These are phyloP conservation scores for Hippopotamus amphibius DNA, from an alignment of 2,113 vertebrate genomes.

Conservation along the genomic window DNA sequence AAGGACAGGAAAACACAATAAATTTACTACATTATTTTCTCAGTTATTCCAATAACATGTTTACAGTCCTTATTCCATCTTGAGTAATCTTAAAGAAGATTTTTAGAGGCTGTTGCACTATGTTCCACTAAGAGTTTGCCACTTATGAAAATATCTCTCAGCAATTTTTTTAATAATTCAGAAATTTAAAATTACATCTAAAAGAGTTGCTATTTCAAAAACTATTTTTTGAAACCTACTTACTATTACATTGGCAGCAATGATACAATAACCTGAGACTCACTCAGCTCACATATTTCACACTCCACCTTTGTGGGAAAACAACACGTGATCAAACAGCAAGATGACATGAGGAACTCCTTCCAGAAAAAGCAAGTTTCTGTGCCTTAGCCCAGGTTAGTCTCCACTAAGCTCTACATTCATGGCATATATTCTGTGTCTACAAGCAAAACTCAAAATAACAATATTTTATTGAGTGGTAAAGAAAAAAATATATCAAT, in stretches of 20 bases:
- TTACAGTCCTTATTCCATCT: not conserved
- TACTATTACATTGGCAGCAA: not conserved
- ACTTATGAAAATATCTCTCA: not conserved
- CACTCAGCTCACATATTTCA: not conserved
- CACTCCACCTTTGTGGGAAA: not conserved
- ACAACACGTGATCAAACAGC: not conserved
- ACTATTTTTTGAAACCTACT: not conserved
- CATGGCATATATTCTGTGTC: not conserved
- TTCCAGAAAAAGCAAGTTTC: not conserved
- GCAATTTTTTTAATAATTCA: constrained; percentile 16
- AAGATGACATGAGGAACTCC: not conserved
- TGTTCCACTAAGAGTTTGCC: not conserved
- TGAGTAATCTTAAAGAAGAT: not conserved
- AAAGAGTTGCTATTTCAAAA: constrained; percentile 26
- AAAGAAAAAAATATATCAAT: not conserved
- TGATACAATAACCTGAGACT: not conserved
- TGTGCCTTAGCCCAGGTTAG: not conserved
- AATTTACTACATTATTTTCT: not conserved
- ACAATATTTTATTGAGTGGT: not conserved
- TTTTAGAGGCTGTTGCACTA: not conserved
- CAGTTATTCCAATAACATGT: not conserved
- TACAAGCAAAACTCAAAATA: constrained; percentile 3
- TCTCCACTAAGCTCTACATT: not conserved
- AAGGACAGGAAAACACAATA: not conserved
- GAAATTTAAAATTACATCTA: not conserved